phyloP scores from a whole-genome alignment of 2,888 invertebrate genomes.

The Argynnis bischoffii region DNA sequence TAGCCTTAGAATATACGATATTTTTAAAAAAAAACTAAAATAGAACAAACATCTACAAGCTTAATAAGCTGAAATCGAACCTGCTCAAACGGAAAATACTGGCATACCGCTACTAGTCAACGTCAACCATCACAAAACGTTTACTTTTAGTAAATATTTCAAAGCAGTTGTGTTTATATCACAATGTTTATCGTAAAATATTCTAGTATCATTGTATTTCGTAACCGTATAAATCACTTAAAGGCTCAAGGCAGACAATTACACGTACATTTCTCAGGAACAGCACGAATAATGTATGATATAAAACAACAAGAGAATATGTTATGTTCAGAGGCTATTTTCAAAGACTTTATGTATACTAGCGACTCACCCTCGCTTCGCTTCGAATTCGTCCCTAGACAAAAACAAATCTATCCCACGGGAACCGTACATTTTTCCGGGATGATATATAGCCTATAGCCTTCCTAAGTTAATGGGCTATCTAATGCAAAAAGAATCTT shows the following conservation, averaged over 20 bases:
- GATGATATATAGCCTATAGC: too few species aligned
- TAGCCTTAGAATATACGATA: too few species aligned
- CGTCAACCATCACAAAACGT: background rate
- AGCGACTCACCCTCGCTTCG: too few species aligned
- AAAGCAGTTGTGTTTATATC: background rate
- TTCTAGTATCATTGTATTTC: constrained; percentile 15
- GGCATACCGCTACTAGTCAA: background rate
- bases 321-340: background rate
- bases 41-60: too few species aligned
- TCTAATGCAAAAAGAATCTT: too few species aligned
- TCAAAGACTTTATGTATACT: background rate
- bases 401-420: too few species aligned
- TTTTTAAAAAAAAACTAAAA: too few species aligned
- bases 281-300: constrained; percentile 6
- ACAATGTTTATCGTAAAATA: constrained; percentile 8
- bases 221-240: constrained; percentile 18
- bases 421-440: too few species aligned
- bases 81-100: background rate
- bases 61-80: too few species aligned
- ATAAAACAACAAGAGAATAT: constrained; percentile 2
- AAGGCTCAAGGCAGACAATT: constrained; percentile 22
- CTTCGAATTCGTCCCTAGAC: too few species aligned
- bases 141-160: constrained; percentile 5
- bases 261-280: constrained; percentile 17
- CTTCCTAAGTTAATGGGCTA: too few species aligned